phyloP scores from a whole-genome alignment of 2,797 vertebrate genomes.

The Liasis olivaceus region DNA sequence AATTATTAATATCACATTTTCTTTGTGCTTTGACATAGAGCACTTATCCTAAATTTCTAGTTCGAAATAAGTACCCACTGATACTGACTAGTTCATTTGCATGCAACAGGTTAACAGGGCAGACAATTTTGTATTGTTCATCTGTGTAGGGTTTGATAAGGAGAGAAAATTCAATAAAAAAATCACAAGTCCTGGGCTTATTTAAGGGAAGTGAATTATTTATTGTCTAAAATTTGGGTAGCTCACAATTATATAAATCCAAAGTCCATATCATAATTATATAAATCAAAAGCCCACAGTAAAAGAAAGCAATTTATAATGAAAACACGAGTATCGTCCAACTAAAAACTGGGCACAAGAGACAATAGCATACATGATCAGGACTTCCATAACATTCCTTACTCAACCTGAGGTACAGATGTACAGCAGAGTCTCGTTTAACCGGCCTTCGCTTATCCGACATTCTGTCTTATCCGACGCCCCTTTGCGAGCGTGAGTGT shows the following conservation, averaged over 20 bases:
- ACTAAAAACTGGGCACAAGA: not conserved
- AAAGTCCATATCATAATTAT: not conserved
- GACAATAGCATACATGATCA: not conserved
- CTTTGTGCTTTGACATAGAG: slow-evolving; percentile 31
- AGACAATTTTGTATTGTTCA: not conserved
- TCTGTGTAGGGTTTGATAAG: not conserved
- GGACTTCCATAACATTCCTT: not conserved
- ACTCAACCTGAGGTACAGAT: not conserved
- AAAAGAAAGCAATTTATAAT: not conserved
- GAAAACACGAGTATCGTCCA: not conserved
- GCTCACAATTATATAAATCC: not conserved
- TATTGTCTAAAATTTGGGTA: not conserved
- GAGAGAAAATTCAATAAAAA: not conserved
- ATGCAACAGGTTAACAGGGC: not conserved
- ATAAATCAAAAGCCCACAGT: not conserved
- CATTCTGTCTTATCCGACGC: too few relatives aligned
- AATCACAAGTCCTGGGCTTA: not conserved
- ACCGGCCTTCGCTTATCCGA: too few relatives aligned
- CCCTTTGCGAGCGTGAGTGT: too few relatives aligned
- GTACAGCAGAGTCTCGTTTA: too few relatives aligned
- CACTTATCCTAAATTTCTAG: not conserved
- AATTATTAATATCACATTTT: slow-evolving; percentile 41
- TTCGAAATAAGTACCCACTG: not conserved
- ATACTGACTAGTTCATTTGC: not conserved
- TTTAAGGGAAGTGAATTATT: not conserved